These are phyloP conservation scores for Cygnus buccinator DNA, from an alignment of 2,113 vertebrate species.

Conservation along the genomic window DNA sequence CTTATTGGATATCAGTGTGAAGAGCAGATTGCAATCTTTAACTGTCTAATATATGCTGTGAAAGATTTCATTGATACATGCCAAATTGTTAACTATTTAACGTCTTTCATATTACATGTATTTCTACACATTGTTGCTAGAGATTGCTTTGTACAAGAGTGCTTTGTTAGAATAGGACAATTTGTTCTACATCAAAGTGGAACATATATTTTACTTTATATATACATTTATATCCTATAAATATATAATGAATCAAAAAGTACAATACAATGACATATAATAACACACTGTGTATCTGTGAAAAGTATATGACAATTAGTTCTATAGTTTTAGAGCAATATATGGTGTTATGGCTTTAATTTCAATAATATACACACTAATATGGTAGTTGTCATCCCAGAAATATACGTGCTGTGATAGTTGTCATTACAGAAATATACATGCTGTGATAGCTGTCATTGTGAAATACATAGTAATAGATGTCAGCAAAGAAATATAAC, in stretches of 20 bases:
- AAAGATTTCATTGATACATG: slow-evolving; percentile 60
- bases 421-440: slow-evolving; percentile 67
- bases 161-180: slow-evolving; percentile 56
- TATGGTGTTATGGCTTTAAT: neutral
- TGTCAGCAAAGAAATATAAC: slow-evolving; percentile 61
- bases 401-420: slow-evolving; percentile 41
- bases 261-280: neutral
- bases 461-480: slow-evolving; percentile 57
- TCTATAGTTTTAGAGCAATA: neutral
- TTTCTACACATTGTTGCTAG: slow-evolving; percentile 42
- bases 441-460: slow-evolving; percentile 64
- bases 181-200: slow-evolving; percentile 31
- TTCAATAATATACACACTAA: slow-evolving; percentile 32
- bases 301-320: slow-evolving; percentile 32
- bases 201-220: neutral
- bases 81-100: slow-evolving; percentile 67
- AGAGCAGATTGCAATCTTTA: slow-evolving; percentile 68
- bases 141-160: slow-evolving; percentile 49
- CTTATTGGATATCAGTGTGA: slow-evolving; percentile 46
- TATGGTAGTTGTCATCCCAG: slow-evolving; percentile 19
- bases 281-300: neutral
- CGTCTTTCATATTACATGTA: slow-evolving; percentile 35
- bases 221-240: neutral
- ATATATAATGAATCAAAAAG: neutral
- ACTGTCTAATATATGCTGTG: slow-evolving; percentile 62